Conservation (phyloP, 1,140 invertebrate species). For the Drosophila grimshawi region DNA sequence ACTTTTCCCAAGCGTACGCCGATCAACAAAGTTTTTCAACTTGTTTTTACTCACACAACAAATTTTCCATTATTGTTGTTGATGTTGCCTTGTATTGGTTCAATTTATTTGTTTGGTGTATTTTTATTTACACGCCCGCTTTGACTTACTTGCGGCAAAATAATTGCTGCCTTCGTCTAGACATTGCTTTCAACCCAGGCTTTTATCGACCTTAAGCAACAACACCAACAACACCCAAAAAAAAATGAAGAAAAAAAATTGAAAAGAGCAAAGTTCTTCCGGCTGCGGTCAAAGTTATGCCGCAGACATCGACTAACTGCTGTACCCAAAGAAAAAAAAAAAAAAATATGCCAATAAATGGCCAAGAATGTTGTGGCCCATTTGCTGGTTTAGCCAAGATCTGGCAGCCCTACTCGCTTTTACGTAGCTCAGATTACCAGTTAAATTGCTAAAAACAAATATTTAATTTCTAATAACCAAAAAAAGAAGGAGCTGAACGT, state of each 20-base stretch:
- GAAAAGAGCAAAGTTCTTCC: slow-evolving; percentile 24
- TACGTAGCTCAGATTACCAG: neutral
- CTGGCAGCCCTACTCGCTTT: neutral
- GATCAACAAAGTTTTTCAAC: slow-evolving; percentile 49
- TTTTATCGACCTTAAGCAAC: slow-evolving; percentile 27
- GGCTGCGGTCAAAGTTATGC: slow-evolving; percentile 10
- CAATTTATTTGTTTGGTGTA: slow-evolving; percentile 55
- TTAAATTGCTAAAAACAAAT: neutral
- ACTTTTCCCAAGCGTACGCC: slow-evolving; percentile 37
- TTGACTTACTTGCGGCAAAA: slow-evolving; percentile 64
- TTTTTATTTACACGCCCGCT: slow-evolving; percentile 68
- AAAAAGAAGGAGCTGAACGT: neutral
- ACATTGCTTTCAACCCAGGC: slow-evolving; percentile 47
- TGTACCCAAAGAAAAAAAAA: neutral
- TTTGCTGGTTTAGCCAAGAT: neutral
- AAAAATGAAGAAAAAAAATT: slow-evolving; percentile 9
- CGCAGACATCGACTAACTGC: slow-evolving; percentile 5
- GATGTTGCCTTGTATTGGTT: slow-evolving; percentile 24
- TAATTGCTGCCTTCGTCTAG: slow-evolving; percentile 73
- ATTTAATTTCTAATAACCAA: neutral
- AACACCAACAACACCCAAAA: neutral
- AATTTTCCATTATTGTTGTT: slow-evolving; percentile 40
- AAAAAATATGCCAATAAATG: neutral
- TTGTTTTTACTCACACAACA: slow-evolving; percentile 38
- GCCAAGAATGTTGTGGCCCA: neutral